These are phyloP conservation scores for Salpingus planirostris DNA, from an alignment of 2,888 invertebrate species.

Conservation along the genomic window DNA sequence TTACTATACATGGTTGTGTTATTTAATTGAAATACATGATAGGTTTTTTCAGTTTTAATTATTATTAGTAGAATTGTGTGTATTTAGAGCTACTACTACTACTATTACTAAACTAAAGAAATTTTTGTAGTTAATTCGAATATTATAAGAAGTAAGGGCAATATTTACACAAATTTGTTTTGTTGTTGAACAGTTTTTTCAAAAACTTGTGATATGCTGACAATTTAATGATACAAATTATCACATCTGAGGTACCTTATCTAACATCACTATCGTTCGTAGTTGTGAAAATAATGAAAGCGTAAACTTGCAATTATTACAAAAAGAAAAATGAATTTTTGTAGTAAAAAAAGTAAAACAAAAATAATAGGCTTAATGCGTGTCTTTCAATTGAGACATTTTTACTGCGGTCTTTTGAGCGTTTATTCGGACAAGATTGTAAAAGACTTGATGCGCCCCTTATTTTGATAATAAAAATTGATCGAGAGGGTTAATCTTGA, in stretches of 20 bases:
- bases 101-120: too few relatives aligned
- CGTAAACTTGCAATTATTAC: too few relatives aligned
- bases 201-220: constrained; percentile 35
- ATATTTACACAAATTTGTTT: constrained; percentile 27
- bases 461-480: constrained; percentile 6
- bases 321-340: too few relatives aligned
- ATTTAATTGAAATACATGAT: constrained; percentile 23
- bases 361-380: too few relatives aligned
- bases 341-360: too few relatives aligned
- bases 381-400: constrained; percentile 26
- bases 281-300: constrained; percentile 11
- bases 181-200: constrained; percentile 24
- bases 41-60: constrained; percentile 21
- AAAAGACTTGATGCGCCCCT: too few relatives aligned
- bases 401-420: constrained; percentile 20
- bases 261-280: constrained; percentile 24
- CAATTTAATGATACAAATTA: constrained; percentile 33
- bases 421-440: constrained; percentile 14
- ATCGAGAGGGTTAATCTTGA: too few relatives aligned
- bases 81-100: constrained; percentile 1
- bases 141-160: too few relatives aligned
- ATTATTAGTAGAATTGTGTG: constrained; percentile 10
- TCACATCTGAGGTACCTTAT: constrained; percentile 30
- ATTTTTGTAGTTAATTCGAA: constrained; percentile 22
- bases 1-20: constrained; percentile 36